Base-by-base conservation (phyloP, 2,888 invertebrate genomes). In the Prosapia bicincta region DNA sequence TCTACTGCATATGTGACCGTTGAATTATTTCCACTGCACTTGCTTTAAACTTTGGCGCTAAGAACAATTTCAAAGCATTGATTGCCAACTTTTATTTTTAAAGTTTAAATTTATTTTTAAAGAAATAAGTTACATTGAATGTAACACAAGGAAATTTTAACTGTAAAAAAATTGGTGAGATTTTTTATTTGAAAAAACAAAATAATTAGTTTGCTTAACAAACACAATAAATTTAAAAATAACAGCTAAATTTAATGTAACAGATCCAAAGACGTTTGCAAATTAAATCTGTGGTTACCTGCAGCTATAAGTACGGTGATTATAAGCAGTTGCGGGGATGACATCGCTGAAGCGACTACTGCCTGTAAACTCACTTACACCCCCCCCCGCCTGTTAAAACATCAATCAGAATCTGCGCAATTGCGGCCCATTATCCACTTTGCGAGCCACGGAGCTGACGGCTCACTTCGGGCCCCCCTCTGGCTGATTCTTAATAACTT, bases 351-450 rank as follows among this genome's bases (percentile, higher is more conserved):
- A 54, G 10, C 5, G 20, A 54, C 54, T 54, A 20, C 3, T 38
- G 38, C 15, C 38, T 15, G 10, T 15, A 54, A n/a, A 20, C 54
- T 20, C 13, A 54, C 20, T 20, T 9, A 20, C n/a, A 1, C 9
- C 15, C 54, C 54, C 54, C 54, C 54, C 54, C 20, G 13, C 38
- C 10, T 15, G 13, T n/a, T n/a, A n/a, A n/a, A n/a, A 5, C 54
- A 54, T 54, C 54, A 54, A 54, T 54, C 54, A 54, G 54, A 38
- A 54, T 54, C n/a, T 54, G 54, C 54, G 54, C 54, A 54, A 54
- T 54, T 54, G 54, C 54, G 2, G 20, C 54, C 54, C 54, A 54
- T 54, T 54, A 54, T 54, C n/a, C n/a, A 54, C n/a, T 54, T 54
- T 54, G 54, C 54, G 20, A 54, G 54, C 54, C 54, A 20, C 54